These are phyloP conservation scores for Homarus gammarus DNA, from an alignment of 2,888 invertebrate species.

Conservation along the genomic window DNA sequence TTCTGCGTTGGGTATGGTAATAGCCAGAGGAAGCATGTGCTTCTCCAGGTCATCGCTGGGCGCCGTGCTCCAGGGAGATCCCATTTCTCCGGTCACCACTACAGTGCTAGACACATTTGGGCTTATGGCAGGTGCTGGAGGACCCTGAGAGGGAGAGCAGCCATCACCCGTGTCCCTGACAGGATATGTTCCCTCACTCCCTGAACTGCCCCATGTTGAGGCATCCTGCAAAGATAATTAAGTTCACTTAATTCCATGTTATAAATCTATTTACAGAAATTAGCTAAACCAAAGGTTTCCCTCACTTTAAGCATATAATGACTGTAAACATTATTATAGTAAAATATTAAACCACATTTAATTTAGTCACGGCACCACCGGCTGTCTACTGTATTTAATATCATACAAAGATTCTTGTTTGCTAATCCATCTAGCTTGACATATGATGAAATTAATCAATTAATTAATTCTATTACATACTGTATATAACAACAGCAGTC, in stretches of 20 bases:
- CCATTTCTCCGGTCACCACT: conserved; percentile 34
- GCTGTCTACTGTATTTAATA: too few species aligned
- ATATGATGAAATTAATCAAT: too few species aligned
- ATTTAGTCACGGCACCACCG: too few species aligned
- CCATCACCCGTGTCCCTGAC: conserved; percentile 9
- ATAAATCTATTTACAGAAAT: not conserved
- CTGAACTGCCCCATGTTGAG: conserved; percentile 26
- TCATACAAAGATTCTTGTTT: too few species aligned
- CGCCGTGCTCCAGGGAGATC: conserved; percentile 2
- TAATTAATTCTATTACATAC: too few species aligned
- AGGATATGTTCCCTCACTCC: conserved; percentile 59
- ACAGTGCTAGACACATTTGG: conserved; percentile 59
- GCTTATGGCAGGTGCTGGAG: conserved; percentile 43
- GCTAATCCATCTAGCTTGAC: too few species aligned
- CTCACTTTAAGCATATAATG: too few species aligned
- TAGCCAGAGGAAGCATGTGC: conserved; percentile 36
- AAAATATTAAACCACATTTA: too few species aligned
- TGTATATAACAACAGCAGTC: too few species aligned
- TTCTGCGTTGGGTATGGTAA: conserved; percentile 46
- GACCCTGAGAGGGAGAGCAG: conserved; percentile 17
- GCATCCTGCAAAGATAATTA: conserved; percentile 29
- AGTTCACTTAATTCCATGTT: not conserved
- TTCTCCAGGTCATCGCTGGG: conserved; percentile 22
- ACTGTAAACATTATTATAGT: too few species aligned
- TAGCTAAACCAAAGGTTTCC: too few species aligned